Percentiles rank a stretch among this genome's conserved stretches.
phyloP scores from a whole-genome alignment of 1,140 invertebrate genomes.

The Drosophila athabasca region DNA sequence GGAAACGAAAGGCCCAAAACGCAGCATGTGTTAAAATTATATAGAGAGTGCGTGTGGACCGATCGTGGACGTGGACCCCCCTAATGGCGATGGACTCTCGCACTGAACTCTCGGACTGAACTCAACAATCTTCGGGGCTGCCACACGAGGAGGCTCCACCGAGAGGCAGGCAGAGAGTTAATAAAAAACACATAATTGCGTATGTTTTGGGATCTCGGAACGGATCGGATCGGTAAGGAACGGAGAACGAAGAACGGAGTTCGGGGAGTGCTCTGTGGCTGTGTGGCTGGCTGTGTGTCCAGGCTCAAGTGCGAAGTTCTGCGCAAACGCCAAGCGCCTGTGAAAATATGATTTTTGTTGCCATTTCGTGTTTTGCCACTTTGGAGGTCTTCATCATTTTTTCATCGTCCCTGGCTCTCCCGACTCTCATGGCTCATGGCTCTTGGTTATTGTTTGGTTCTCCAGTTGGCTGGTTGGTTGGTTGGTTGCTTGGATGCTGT shows the following conservation, averaged over 20 bases:
- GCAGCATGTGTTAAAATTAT: conserved; percentile 81
- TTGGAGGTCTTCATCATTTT: conserved; percentile 68
- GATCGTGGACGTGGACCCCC: conserved; percentile 52
- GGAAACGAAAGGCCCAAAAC: conserved; percentile 67
- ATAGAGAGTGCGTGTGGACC: conserved; percentile 77
- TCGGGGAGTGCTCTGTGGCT: conserved; percentile 32
- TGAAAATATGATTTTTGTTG: conserved; percentile 79
- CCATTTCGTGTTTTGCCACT: conserved; percentile 68
- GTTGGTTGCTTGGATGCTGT: conserved; percentile 30
- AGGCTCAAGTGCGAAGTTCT: conserved; percentile 77
- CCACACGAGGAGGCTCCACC: conserved; percentile 1
- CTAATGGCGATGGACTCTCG: conserved; percentile 60
- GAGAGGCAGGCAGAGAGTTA: conserved; percentile 60
- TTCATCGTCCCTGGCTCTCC: conserved; percentile 13
- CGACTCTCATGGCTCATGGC: neutral
- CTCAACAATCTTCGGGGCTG: neutral
- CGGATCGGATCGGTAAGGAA: conserved; percentile 21
- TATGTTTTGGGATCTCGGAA: conserved; percentile 62
- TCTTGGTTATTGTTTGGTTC: conserved; percentile 36
- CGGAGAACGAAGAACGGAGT: conserved; percentile 18
- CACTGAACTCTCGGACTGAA: conserved; percentile 17
- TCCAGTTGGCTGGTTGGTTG: conserved; percentile 15
- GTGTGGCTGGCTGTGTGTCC: too few species aligned
- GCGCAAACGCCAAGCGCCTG: conserved; percentile 81
- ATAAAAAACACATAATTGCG: conserved; percentile 82